Conservation (phyloP, 2,113 vertebrate species). For the Glaucomys volans region DNA sequence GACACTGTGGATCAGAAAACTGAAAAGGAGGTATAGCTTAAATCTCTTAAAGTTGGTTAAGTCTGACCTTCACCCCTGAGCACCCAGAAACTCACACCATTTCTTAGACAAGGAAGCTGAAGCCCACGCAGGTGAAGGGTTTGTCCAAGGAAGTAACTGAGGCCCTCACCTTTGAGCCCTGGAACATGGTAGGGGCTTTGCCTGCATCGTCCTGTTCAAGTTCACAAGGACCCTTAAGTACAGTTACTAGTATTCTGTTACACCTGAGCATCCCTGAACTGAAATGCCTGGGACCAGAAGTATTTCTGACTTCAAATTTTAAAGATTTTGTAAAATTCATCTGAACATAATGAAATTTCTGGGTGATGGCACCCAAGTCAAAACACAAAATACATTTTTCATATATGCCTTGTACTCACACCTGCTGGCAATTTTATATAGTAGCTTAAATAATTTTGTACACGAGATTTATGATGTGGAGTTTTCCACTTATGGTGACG, state of each 20-base stretch:
- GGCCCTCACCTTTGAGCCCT: fast-evolving
- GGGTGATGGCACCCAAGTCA: not conserved
- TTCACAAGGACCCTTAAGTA: not conserved
- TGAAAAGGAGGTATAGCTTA: not conserved
- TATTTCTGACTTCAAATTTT: not conserved
- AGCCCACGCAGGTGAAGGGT: not conserved
- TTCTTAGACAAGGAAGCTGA: not conserved
- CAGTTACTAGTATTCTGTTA: not conserved
- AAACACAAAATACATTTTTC: not conserved
- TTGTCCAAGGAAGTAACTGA: not conserved
- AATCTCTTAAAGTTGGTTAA: not conserved
- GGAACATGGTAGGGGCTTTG: not conserved
- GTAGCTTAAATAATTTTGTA: not conserved
- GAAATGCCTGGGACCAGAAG: not conserved
- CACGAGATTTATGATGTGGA: not conserved
- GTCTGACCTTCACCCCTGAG: not conserved
- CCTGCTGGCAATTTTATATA: not conserved
- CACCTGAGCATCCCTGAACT: not conserved
- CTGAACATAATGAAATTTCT: not conserved
- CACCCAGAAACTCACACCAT: not conserved
- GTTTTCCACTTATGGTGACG: not conserved
- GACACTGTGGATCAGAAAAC: not conserved
- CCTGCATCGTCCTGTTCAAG: not conserved
- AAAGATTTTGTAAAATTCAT: not conserved
- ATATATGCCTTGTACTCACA: not conserved